Base-by-base conservation (phyloP, 2,888 invertebrate genomes). In the Trypoxylon attenuatum region DNA sequence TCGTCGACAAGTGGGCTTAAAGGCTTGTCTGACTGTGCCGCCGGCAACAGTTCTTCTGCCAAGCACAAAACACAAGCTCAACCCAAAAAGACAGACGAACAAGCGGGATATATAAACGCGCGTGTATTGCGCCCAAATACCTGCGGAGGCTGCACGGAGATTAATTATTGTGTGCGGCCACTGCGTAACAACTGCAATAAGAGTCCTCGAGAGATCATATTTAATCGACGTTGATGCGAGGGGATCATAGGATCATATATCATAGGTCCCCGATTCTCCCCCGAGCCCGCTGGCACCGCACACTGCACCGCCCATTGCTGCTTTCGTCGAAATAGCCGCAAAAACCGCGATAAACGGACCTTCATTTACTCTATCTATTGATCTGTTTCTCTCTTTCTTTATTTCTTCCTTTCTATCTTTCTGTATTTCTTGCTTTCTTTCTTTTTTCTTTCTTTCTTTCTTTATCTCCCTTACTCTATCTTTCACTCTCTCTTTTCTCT, bases 1-100 rank as follows among this genome's bases (percentile, higher is more conserved):
- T 81, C 69, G 73, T 80, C 76, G 78, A 79, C 72, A 76, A 77
- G 74, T 78, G 81, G 77, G 19, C 16, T 42, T 57, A 63, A 62
- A 62, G 65, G 50, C 43, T 56, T 52, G 42, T 47, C 59, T 21
- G 27, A 38, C 38, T 47, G 49, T 49, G 61, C 55, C 60, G 41
- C 49, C 62, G 63, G 52, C 57, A 60, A 62, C 62, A 8, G 45
- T 47, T 52, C 41, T 47, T 69, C 58, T 55, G 62, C 45, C 58
- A 47, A 41, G 51, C 39, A 47, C 39, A 21, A 57, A 23, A 39
- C 18, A 27, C 38, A 58, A 52, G 51, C 47, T 53, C 43, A 45
- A 55, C 52, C 42, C 38, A 45, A 33, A 38, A 29, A 58, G 23
- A 59, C 33, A 53, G 33, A 47, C 46, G 39, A 41, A 52, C 39